Evolutionary conservation across 2,888 invertebrate species (phyloP), one percentile per base, ranked within the genome.

Genomic region (Cerastis leucographa): DNA sequence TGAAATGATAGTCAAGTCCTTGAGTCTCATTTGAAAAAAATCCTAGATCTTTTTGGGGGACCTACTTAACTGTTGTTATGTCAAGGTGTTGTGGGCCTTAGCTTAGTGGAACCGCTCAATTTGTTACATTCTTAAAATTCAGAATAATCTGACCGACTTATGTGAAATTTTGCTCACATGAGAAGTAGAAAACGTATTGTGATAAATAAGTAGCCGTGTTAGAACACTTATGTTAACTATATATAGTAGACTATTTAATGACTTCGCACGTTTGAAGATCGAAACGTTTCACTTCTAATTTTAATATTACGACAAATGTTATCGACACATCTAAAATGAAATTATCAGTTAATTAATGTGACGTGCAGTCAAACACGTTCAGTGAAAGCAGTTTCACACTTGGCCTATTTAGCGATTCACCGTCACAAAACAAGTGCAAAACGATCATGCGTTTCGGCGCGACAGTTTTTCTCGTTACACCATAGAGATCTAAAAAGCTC

Each of bases 371-470:
- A 91, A 93, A 93, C 93, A 89, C 90, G 93, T 88, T 91, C 90
- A 95, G 96, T 95, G 96, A 96, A 96, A 96, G 96, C 89, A 88
- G 91, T 94, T 94, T 93, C 93, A 94, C 93, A 92, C 91, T 87
- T 93, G 94, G 84, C 92, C 94, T 89, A 93, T 94, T 93, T 94
- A 90, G 85, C 76, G 76, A 71, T 75, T 73, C 75, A 81, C 75
- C 67, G 79, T 73, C 77, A 80, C 76, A 74, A 82, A 84, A 88
- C 80, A 83, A 84, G 85, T 89, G 88, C 89, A 92, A 90, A 91
- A 90, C 88, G 78, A 85, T 89, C 90, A 88, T 88, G 84, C 87
- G 86, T 91, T 92, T 89, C 90, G 80, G 85, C 85, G 89, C 89
- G 93, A 93, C 92, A 93, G n/a, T 91, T 90, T 91, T 90, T 88